Base-by-base conservation (phyloP, 2,888 invertebrate genomes). In the Amphipyra tragopoginis region DNA sequence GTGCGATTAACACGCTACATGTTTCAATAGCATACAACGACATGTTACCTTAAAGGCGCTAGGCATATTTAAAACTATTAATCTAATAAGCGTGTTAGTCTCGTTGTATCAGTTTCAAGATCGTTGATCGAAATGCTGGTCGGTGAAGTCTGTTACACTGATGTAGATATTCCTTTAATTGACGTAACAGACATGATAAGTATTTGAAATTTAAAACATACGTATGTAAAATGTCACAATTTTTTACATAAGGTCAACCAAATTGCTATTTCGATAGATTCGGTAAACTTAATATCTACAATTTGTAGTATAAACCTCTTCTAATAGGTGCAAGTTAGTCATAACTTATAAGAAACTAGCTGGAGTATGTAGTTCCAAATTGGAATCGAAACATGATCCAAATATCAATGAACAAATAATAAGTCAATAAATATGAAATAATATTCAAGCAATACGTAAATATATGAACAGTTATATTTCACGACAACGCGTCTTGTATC, bases 41-140 rank as follows among this genome's bases (percentile, higher is more conserved):
- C 29, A 29, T 48, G 48, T 69, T 62, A 70, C 42, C 62, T 52
- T 6, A 14, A 53, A 70, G 52, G 48, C 63, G 15, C 10, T 52
- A 70, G 58, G 40, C 47, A 62, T 70, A 21, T 21, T 21, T 21
- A 38, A 29, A 29, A 5, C 7, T 29, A 29, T 29, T 29, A 7
- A 29, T 29, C 2, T 5, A 29, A 5, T 2, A 29, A 29, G 5
- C 7, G 29, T 29, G 29, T 29, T 7, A 29, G 29, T 7, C 21
- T 21, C 3, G 2, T 29, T 29, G 6, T 29, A 29, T 29, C 5
- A 7, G 29, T 2, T 7, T 29, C 29, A 29, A 29, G 5, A 29
- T 29, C 29, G 29, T 2, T 29, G 29, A 29, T 29, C 29, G 29
- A 7, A 29, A 7, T 29, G 5, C 29, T 29, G 5, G 5, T 21